Conservation (phyloP, 2,888 invertebrate genomes). For the Andrena flavipes region DNA sequence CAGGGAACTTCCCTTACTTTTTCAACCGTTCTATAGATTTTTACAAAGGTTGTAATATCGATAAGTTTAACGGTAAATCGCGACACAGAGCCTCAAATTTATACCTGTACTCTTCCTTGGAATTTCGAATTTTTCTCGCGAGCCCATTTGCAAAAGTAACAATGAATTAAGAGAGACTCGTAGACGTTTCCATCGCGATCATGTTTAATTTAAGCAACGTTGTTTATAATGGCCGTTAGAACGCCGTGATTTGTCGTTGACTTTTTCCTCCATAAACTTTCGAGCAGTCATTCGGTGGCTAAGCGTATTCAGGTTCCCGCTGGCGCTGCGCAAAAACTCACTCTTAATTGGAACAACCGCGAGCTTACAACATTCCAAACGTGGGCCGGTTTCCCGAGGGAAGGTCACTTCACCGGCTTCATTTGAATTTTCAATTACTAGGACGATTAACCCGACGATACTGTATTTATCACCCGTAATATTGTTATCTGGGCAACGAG, state of each 20-base stretch:
- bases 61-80: too few relatives aligned
- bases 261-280: background rate
- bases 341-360: conserved; percentile 26
- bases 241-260: background rate
- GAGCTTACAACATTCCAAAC: conserved; percentile 27
- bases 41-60: too few relatives aligned
- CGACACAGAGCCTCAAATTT: too few relatives aligned
- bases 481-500: background rate
- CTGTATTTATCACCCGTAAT: background rate
- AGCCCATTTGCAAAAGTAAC: background rate
- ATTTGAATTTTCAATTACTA: conserved; percentile 38
- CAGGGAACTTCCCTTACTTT: too few relatives aligned
- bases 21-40: too few relatives aligned
- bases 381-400: conserved; percentile 29
- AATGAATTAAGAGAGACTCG: background rate
- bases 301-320: conserved; percentile 9
- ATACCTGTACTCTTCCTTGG: too few relatives aligned
- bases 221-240: background rate
- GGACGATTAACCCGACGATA: conserved; percentile 30
- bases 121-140: background rate
- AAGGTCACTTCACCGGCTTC: conserved; percentile 20
- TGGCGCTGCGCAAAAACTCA: conserved; percentile 1
- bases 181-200: background rate
- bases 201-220: background rate
- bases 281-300: background rate